These are phyloP conservation scores for Pongo pygmaeus DNA, from an alignment of 2,113 vertebrate species.

Conservation along the genomic window DNA sequence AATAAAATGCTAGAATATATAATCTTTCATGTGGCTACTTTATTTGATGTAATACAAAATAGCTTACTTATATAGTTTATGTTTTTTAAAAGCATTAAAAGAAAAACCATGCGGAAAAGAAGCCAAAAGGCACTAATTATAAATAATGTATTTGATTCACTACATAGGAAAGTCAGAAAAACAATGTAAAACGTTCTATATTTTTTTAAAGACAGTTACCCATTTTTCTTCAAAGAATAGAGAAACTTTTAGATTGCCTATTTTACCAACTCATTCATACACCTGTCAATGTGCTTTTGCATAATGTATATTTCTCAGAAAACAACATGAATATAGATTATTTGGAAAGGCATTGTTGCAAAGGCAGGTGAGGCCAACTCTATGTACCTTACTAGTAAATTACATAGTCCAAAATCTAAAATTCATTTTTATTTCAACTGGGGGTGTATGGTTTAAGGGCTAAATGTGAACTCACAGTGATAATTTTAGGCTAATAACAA, in stretches of 20 bases:
- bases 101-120: background rate
- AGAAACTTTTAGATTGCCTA: slow-evolving; percentile 12
- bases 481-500: background rate
- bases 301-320: slow-evolving; percentile 8
- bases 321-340: background rate
- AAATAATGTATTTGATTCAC: background rate
- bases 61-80: background rate
- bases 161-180: background rate
- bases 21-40: background rate
- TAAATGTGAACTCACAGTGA: background rate
- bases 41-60: background rate
- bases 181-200: background rate
- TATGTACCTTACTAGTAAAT: background rate
- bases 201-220: background rate
- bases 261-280: slow-evolving; percentile 1
- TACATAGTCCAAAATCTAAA: background rate
- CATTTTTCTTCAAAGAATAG: slow-evolving; percentile 11
- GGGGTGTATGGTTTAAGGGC: background rate
- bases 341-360: background rate
- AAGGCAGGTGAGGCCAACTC: background rate
- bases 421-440: slow-evolving; percentile 20
- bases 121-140: background rate
- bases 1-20: background rate
- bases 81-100: background rate
- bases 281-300: background rate